phyloP scores from a whole-genome alignment of 2,797 vertebrate genomes.

The Helicolenus hilgendorfi region DNA sequence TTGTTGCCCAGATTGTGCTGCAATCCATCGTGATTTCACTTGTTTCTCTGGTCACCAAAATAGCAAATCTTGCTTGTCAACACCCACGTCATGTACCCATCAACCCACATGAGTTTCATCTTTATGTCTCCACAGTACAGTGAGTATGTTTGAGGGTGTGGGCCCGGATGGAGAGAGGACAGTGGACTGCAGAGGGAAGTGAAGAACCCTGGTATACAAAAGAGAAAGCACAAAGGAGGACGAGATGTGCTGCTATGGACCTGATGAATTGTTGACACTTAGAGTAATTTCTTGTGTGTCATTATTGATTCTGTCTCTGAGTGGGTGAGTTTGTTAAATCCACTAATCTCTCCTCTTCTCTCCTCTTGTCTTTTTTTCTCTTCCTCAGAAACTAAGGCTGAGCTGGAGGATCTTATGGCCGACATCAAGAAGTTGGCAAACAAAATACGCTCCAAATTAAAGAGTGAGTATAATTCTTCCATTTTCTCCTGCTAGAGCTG shows the following conservation, averaged over 20 bases:
- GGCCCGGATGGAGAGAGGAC: background rate
- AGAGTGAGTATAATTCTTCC: slow-evolving; percentile 91
- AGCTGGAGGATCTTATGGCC: slow-evolving; percentile 96
- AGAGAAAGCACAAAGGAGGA: background rate
- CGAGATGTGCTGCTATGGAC: background rate
- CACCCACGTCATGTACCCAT: slow-evolving; percentile 16
- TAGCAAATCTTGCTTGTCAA: slow-evolving; percentile 10
- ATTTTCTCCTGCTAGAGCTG: background rate
- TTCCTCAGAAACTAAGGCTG: slow-evolving; percentile 94
- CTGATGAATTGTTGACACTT: slow-evolving; percentile 50
- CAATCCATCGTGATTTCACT: background rate
- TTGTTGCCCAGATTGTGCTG: background rate
- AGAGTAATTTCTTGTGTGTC: slow-evolving; percentile 32
- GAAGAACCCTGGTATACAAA: background rate
- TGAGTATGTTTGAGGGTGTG: background rate
- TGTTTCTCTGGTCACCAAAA: slow-evolving; percentile 18
- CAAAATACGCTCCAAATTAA: slow-evolving; percentile 98
- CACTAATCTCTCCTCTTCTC: background rate
- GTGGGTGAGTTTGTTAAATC: background rate
- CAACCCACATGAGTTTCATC: slow-evolving; percentile 11
- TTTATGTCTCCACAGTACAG: background rate
- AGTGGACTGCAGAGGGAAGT: background rate
- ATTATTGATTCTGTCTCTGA: slow-evolving; percentile 39
- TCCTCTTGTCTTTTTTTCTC: background rate
- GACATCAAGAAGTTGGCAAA: slow-evolving; percentile 98